phyloP scores from a whole-genome alignment of 2,113 vertebrate genomes.

The Alectura lathami region DNA sequence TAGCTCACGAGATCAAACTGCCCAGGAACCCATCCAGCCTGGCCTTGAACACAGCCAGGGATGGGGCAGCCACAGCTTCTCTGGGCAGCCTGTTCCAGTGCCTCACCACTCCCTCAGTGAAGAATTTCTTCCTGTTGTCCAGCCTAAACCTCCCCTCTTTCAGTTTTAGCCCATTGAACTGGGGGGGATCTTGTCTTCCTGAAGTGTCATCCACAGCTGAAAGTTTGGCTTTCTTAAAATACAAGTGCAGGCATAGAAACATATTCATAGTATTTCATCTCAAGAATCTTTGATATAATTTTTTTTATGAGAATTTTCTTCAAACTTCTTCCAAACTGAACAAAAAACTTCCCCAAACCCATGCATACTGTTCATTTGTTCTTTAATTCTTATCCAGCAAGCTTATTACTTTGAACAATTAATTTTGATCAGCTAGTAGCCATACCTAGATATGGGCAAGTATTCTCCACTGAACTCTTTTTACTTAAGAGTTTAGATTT shows the following conservation, averaged over 20 bases:
- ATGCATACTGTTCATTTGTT: background rate
- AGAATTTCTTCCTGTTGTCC: too few relatives aligned
- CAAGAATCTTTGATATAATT: background rate
- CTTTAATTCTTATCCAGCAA: background rate
- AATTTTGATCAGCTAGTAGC: background rate
- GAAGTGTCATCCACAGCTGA: background rate
- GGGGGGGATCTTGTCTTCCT: background rate
- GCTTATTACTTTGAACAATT: background rate
- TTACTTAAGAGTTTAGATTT: background rate
- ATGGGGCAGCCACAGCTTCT: too few relatives aligned
- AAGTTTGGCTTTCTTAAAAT: background rate
- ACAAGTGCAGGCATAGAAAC: background rate
- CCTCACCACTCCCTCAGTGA: too few relatives aligned
- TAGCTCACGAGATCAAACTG: too few relatives aligned
- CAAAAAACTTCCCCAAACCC: background rate
- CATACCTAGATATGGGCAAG: background rate
- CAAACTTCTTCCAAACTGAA: background rate
- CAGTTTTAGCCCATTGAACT: too few relatives aligned
- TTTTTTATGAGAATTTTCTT: background rate
- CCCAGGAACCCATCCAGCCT: too few relatives aligned
- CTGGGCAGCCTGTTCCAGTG: too few relatives aligned
- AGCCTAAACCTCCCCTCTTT: too few relatives aligned
- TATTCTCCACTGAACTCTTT: background rate
- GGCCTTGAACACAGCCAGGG: too few relatives aligned
- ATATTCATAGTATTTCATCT: background rate